phyloP scores from a whole-genome alignment of 2,113 vertebrate genomes.

The Sterna hirundo region DNA sequence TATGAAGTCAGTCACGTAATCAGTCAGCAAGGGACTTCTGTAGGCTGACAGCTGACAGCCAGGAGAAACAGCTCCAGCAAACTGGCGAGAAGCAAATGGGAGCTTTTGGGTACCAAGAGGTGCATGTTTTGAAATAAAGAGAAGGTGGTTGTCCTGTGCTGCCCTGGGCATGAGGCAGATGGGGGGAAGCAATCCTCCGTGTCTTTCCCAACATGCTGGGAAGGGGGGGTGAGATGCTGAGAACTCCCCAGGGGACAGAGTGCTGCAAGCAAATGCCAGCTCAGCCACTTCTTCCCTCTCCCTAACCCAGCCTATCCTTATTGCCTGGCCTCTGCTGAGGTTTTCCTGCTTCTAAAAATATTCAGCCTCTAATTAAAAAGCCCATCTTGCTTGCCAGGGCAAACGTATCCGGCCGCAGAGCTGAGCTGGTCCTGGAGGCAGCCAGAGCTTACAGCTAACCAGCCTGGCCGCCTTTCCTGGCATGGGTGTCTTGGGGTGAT shows the following conservation, averaged over 20 bases:
- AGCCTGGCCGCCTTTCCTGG: neutral
- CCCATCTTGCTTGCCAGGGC: neutral
- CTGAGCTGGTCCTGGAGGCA: neutral
- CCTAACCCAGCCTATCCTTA: neutral
- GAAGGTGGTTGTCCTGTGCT: neutral
- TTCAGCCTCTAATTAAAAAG: conserved; percentile 11
- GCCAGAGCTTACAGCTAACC: neutral
- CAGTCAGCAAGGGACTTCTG: neutral
- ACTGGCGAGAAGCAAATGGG: neutral
- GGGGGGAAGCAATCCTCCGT: neutral
- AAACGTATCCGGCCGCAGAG: neutral
- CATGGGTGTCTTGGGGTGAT: neutral
- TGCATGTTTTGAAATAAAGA: neutral
- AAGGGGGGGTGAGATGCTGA: neutral
- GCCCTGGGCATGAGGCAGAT: neutral
- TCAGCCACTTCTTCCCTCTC: neutral
- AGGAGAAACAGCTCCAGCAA: neutral
- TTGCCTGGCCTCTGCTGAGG: neutral
- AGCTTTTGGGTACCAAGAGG: neutral
- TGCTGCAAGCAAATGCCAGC: neutral
- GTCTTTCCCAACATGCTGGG: accelerated
- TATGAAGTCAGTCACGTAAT: conserved; percentile 13
- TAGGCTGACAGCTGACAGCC: conserved; percentile 23
- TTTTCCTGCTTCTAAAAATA: no score
- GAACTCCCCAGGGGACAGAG: neutral